phyloP scores from a whole-genome alignment of 2,888 invertebrate genomes.

The Xylota sylvarum region DNA sequence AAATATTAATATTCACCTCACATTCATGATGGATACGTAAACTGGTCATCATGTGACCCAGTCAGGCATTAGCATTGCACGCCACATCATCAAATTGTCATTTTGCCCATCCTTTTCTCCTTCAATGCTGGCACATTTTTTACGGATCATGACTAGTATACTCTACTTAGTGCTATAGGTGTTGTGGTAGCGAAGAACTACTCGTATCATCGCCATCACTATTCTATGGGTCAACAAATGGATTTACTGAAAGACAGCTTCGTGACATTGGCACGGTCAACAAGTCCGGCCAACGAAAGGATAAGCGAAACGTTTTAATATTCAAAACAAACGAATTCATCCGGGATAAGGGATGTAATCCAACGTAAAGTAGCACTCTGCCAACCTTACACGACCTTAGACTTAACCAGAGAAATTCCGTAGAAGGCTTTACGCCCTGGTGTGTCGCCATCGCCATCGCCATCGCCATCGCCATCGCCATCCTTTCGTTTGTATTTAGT shows the following conservation, averaged over 20 bases:
- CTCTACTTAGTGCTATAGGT: conserved; percentile 38
- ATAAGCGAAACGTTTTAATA: conserved; percentile 69
- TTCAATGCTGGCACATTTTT: conserved; percentile 18
- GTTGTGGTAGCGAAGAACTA: conserved; percentile 6
- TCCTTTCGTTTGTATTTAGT: conserved; percentile 36
- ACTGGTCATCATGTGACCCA: conserved; percentile 63
- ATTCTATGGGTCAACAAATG: conserved; percentile 60
- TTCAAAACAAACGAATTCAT: conserved; percentile 75
- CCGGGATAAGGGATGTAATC: conserved; percentile 75
- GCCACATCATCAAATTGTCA: conserved; percentile 73
- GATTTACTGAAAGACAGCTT: conserved; percentile 33
- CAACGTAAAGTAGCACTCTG: conserved; percentile 63
- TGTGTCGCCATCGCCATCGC: conserved; percentile 14
- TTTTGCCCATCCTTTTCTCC: conserved; percentile 40
- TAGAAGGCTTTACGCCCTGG: conserved; percentile 20
- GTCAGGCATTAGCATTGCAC: conserved; percentile 61
- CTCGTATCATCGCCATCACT: conserved; percentile 48
- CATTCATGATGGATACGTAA: conserved; percentile 41
- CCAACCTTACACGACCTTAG: conserved; percentile 57
- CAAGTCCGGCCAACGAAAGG: conserved; percentile 58
- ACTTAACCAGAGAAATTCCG: conserved; percentile 44
- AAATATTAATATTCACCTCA: conserved; percentile 63
- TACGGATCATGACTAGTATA: conserved; percentile 41
- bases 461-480: not conserved
- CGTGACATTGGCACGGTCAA: conserved; percentile 59